Conservation (phyloP, 2,888 invertebrate species). For the Drepanosiphum platanoidis region DNA sequence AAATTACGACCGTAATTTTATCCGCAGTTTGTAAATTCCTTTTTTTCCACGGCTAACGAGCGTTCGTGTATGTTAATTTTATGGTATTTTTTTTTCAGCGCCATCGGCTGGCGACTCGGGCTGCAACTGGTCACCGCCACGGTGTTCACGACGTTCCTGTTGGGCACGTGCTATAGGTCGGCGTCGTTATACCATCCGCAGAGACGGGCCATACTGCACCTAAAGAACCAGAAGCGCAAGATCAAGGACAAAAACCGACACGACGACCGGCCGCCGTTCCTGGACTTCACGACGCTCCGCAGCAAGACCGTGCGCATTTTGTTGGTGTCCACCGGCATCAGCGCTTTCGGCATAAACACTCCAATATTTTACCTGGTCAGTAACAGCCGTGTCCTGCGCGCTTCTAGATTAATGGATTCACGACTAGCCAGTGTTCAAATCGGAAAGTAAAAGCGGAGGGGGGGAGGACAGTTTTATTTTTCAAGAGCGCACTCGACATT, state of each 20-base stretch:
- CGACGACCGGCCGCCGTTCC: slow-evolving; percentile 84
- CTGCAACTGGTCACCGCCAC: slow-evolving; percentile 87
- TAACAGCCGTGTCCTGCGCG: not conserved
- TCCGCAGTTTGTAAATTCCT: too few species aligned
- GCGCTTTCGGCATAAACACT: slow-evolving; percentile 85
- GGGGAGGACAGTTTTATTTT: too few species aligned
- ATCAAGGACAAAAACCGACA: slow-evolving; percentile 77
- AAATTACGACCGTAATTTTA: too few species aligned
- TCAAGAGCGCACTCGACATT: too few species aligned
- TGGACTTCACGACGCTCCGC: slow-evolving; percentile 85
- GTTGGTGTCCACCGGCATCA: slow-evolving; percentile 81
- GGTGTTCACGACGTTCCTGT: slow-evolving; percentile 82
- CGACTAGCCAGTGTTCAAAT: not conserved
- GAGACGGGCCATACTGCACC: slow-evolving; percentile 84
- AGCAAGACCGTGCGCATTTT: slow-evolving; percentile 87
- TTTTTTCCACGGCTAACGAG: too few species aligned
- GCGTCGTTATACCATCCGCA: slow-evolving; percentile 90
- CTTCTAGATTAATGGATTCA: not conserved
- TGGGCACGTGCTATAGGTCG: slow-evolving; percentile 88
- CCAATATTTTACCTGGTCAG: slow-evolving; percentile 81
- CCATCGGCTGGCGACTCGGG: slow-evolving; percentile 77
- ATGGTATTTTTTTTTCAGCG: slow-evolving; percentile 64
- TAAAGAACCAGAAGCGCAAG: slow-evolving; percentile 87
- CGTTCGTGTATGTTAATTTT: not conserved
- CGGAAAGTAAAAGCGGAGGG: too few species aligned